Evolutionary conservation across 2,113 vertebrate species (phyloP).

Genomic region (Eublepharis macularius): DNA sequence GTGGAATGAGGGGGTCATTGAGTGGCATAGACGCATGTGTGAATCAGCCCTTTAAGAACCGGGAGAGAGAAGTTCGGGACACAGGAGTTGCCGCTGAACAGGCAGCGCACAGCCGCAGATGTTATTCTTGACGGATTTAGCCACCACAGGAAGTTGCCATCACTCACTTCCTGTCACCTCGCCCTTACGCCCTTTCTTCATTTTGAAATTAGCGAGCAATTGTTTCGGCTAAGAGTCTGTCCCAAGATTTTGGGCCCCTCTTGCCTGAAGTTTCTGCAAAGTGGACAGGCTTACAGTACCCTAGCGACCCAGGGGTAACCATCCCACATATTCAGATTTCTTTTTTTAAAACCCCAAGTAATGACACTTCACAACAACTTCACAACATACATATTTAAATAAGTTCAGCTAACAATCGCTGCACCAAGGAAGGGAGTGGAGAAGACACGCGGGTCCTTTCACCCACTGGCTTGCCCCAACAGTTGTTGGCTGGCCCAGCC

Average conservation of each 20-base stretch:
- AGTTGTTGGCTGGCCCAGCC: constrained; percentile 27
- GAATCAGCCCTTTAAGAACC: neutral
- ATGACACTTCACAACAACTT: constrained; percentile 31
- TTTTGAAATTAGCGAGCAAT: neutral
- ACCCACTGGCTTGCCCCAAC: neutral
- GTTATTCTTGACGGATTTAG: neutral
- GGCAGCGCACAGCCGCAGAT: too few relatives aligned
- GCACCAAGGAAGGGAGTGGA: constrained; percentile 35
- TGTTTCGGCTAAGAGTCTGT: neutral
- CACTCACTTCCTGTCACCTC: neutral
- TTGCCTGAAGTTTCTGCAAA: neutral
- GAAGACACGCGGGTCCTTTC: fast-evolving
- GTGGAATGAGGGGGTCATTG: too few relatives aligned
- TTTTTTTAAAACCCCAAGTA: neutral
- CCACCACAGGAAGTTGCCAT: neutral
- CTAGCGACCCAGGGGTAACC: too few relatives aligned
- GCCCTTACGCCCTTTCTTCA: neutral
- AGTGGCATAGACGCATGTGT: neutral
- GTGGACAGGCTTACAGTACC: neutral
- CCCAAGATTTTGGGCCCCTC: neutral
- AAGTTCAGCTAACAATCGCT: constrained; percentile 52
- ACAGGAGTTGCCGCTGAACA: neutral
- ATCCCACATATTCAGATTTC: too few relatives aligned
- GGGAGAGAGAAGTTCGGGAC: neutral
- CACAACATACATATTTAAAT: constrained; percentile 44